Evolutionary conservation across 2,113 vertebrate genomes (phyloP).

Genomic region (Catagonus wagneri): DNA sequence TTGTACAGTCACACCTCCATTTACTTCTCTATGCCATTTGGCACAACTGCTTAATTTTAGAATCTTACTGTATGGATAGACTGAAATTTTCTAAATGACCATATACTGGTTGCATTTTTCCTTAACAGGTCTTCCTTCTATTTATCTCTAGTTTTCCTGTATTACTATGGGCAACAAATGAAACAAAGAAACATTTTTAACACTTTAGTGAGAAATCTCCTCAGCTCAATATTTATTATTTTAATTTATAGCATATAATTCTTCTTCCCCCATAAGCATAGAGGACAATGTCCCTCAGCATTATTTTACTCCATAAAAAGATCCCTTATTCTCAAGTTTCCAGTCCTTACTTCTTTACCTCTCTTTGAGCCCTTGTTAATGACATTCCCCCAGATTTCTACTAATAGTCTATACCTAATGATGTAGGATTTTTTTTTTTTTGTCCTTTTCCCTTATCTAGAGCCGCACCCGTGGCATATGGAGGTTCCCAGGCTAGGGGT

Average conservation of each 20-base stretch:
- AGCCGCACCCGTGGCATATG: too few relatives aligned
- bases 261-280: neutral
- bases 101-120: neutral
- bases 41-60: neutral
- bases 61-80: neutral
- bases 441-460: too few relatives aligned
- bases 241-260: neutral
- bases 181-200: neutral
- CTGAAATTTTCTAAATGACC: neutral
- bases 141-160: neutral
- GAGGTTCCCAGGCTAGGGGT: too few relatives aligned
- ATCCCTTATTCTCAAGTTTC: neutral
- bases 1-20: neutral
- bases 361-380: neutral
- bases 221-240: neutral
- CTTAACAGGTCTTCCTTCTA: neutral
- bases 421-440: neutral
- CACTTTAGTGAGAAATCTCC: neutral
- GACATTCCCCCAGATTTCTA: neutral
- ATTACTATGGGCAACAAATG: neutral
- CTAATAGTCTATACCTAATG: neutral
- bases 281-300: neutral
- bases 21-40: neutral
- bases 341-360: neutral
- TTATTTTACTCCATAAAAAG: neutral